A percentile compares a stretch with the other conserved stretches of the same genome.
These are phyloP conservation scores for Kuschelorhynchus macadamiae DNA, from an alignment of 2,888 invertebrate species.

Conservation along the genomic window DNA sequence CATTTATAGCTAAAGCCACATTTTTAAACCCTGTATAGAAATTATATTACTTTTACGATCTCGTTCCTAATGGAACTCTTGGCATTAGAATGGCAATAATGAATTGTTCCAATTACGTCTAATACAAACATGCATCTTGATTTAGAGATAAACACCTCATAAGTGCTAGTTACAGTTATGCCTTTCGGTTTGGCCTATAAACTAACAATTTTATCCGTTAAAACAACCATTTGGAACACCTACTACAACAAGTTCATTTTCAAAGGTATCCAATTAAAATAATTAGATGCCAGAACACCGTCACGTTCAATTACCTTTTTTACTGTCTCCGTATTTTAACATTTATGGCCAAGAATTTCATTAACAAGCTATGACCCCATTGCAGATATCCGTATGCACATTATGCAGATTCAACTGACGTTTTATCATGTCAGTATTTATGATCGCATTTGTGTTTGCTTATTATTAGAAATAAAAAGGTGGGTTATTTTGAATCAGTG, in stretches of 20 bases:
- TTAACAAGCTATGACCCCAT: slow-evolving; percentile 19
- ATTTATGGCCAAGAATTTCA: slow-evolving; percentile 16
- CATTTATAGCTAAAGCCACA: too few species aligned
- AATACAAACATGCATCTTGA: not conserved
- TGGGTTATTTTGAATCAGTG: too few species aligned
- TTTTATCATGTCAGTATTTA: too few species aligned
- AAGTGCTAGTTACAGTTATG: slow-evolving; percentile 4
- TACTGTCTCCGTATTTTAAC: slow-evolving; percentile 18
- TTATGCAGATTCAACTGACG: slow-evolving; percentile 3
- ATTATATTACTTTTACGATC: too few species aligned
- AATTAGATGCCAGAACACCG: slow-evolving; percentile 21
- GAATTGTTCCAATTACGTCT: not conserved
- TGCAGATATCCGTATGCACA: slow-evolving; percentile 2
- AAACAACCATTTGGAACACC: slow-evolving; percentile 19
- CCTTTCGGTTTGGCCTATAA: slow-evolving; percentile 10
- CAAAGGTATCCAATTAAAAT: slow-evolving; percentile 27
- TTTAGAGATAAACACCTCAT: slow-evolving; percentile 1
- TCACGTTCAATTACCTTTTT: slow-evolving; percentile 26
- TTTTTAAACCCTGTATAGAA: too few species aligned
- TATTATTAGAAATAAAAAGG: too few species aligned
- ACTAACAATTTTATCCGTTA: slow-evolving; percentile 13
- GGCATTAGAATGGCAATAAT: not conserved
- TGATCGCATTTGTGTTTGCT: too few species aligned
- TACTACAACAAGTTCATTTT: slow-evolving; percentile 22
- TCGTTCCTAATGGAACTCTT: not conserved